A percentile compares a stretch with the other conserved stretches of the same genome.
phyloP scores from a whole-genome alignment of 2,888 invertebrate species.

The Caradrina clavipalpis region DNA sequence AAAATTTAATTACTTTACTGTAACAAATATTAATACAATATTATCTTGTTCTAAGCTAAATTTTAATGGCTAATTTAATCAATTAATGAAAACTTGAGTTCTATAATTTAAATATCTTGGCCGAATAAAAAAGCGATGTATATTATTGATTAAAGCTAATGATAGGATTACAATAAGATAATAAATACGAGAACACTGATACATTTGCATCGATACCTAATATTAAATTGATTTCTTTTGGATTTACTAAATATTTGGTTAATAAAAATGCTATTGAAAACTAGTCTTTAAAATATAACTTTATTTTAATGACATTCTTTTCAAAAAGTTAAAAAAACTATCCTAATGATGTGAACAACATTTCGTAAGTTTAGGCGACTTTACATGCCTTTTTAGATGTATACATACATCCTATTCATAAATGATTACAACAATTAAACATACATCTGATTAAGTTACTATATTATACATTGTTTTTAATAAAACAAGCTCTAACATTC shows the following conservation, averaged over 20 bases:
- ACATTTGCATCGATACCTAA: slow-evolving; percentile 11
- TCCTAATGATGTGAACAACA: no score
- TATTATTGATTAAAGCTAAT: slow-evolving; percentile 22
- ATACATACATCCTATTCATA: no score
- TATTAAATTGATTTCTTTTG: slow-evolving; percentile 13
- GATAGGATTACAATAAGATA: slow-evolving; percentile 17
- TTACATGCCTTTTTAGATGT: no score
- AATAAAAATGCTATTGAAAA: slow-evolving; percentile 5
- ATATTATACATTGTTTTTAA: no score
- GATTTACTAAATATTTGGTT: slow-evolving; percentile 18
- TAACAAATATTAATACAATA: slow-evolving; percentile 14
- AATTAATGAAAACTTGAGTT: slow-evolving; percentile 20
- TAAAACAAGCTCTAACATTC: neutral
- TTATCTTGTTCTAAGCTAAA: neutral
- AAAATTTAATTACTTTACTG: slow-evolving; percentile 7
- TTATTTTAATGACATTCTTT: neutral
- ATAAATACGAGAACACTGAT: slow-evolving; percentile 10
- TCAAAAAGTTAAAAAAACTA: no score
- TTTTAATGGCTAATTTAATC: slow-evolving; percentile 41
- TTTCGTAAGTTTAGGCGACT: no score
- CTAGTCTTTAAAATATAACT: slow-evolving; percentile 1
- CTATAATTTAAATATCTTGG: slow-evolving; percentile 23
- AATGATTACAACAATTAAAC: neutral
- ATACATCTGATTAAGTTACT: no score
- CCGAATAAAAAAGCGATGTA: slow-evolving; percentile 8